phyloP scores from a whole-genome alignment of 2,888 invertebrate species.

The Oscheius myriophilus region DNA sequence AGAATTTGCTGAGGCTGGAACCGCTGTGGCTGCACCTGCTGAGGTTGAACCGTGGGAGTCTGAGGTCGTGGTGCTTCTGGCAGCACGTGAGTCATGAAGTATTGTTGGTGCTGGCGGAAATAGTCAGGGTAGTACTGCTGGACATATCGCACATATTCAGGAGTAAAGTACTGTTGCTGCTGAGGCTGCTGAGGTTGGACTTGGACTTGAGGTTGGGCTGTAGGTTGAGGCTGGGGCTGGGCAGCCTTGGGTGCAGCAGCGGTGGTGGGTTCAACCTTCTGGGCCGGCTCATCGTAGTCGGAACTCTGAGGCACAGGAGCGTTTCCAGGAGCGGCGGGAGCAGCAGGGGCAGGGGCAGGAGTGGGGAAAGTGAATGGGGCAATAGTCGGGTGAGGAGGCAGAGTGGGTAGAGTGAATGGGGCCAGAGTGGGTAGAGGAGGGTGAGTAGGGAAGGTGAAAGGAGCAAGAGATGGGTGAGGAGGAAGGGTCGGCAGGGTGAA shows the following conservation, averaged over 20 bases:
- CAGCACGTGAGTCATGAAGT: background rate
- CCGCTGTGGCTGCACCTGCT: background rate
- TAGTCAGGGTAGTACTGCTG: conserved; percentile 23
- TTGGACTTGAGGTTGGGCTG: background rate
- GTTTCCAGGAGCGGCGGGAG: background rate
- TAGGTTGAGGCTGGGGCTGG: conserved; percentile 18
- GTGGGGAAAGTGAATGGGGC: conserved; percentile 50
- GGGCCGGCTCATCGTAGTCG: conserved; percentile 28
- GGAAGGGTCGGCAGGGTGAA: conserved; percentile 4
- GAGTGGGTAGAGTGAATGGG: conserved; percentile 44
- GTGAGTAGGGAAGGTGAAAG: conserved; percentile 44
- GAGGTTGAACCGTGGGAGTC: conserved; percentile 3
- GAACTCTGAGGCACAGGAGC: conserved; percentile 23
- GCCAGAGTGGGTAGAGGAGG: conserved; percentile 33
- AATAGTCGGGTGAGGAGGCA: conserved; percentile 39
- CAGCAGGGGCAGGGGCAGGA: conserved; percentile 18
- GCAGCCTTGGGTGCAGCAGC: conserved; percentile 1
- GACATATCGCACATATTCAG: conserved; percentile 18
- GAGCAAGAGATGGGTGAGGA: conserved; percentile 31
- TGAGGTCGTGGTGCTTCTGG: conserved; percentile 1
- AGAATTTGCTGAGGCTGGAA: background rate
- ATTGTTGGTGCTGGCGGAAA: conserved; percentile 2
- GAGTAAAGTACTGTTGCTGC: conserved; percentile 10
- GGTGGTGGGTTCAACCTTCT: background rate
- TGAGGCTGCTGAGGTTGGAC: conserved; percentile 4